A percentile compares a stretch with the other conserved stretches of the same genome.
phyloP scores from a whole-genome alignment of 2,113 vertebrate species.

The Epinephelus cyanopodus region DNA sequence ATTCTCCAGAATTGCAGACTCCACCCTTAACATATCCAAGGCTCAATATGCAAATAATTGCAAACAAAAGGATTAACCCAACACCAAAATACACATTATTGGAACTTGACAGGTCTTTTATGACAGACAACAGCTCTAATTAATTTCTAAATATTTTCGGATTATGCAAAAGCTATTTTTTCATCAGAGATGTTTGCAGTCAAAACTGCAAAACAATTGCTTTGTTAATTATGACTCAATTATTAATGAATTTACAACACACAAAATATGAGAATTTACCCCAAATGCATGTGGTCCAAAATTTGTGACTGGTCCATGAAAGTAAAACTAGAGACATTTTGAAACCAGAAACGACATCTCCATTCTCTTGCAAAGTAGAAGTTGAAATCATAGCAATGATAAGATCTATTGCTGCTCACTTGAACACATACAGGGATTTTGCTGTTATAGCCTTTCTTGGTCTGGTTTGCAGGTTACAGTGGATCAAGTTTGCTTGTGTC shows the following conservation, averaged over 20 bases:
- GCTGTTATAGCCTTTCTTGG: too few species aligned
- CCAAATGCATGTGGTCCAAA: too few species aligned
- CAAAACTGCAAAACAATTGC: background rate
- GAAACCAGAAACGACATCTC: too few species aligned
- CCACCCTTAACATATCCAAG: background rate
- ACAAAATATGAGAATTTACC: background rate
- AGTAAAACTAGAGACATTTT: too few species aligned
- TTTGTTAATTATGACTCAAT: background rate
- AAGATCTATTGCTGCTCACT: background rate
- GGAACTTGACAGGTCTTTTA: background rate
- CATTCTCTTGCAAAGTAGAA: background rate
- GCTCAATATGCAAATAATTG: background rate
- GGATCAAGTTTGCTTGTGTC: too few species aligned
- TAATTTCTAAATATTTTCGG: background rate
- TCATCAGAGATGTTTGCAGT: background rate
- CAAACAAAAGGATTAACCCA: background rate
- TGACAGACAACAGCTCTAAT: background rate
- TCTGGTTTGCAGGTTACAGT: too few species aligned
- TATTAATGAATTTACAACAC: background rate
- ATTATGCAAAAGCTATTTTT: background rate
- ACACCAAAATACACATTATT: background rate
- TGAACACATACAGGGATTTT: too few species aligned
- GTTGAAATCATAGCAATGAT: background rate
- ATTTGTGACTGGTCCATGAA: too few species aligned
- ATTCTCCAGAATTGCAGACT: too few species aligned